These are phyloP conservation scores for Drosophila mimetica DNA, from an alignment of 2,888 invertebrate genomes.

Conservation along the genomic window DNA sequence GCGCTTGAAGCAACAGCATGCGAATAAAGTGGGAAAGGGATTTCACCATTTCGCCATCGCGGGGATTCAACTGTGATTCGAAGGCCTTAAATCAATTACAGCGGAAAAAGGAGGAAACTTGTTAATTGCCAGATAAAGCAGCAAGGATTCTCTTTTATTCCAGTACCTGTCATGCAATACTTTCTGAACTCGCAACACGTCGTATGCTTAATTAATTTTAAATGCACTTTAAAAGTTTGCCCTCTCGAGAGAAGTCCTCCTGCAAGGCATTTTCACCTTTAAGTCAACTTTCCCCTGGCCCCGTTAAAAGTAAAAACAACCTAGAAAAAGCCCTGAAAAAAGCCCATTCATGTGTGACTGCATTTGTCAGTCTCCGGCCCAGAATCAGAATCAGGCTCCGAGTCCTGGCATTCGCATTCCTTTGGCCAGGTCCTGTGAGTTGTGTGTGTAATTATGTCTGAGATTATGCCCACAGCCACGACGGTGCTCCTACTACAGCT, in stretches of 20 bases:
- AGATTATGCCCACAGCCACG: slow-evolving; percentile 76
- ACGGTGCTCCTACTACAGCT: slow-evolving; percentile 36
- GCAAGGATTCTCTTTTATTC: slow-evolving; percentile 4
- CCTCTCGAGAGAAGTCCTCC: slow-evolving; percentile 32
- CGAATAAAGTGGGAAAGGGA: slow-evolving; percentile 35
- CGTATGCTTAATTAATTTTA: slow-evolving; percentile 75
- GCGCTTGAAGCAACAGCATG: slow-evolving; percentile 62
- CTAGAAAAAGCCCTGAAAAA: slow-evolving; percentile 22
- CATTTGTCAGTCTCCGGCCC: slow-evolving; percentile 67
- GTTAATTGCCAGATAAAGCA: slow-evolving; percentile 59
- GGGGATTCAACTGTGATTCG: slow-evolving; percentile 71
- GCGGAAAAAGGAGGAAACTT: slow-evolving; percentile 47
- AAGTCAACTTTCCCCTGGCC: slow-evolving; percentile 56
- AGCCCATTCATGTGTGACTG: slow-evolving; percentile 66
- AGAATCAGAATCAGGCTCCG: slow-evolving; percentile 16
- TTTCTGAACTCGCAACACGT: slow-evolving; percentile 48
- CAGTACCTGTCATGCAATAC: slow-evolving; percentile 26
- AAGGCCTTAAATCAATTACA: slow-evolving; percentile 73
- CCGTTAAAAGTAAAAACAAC: slow-evolving; percentile 25
- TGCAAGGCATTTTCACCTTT: slow-evolving; percentile 50
- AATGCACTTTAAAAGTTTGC: slow-evolving; percentile 71
- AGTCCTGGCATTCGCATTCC: slow-evolving; percentile 29
- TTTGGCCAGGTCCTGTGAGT: slow-evolving; percentile 24
- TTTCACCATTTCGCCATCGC: slow-evolving; percentile 6
- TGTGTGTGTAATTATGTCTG: slow-evolving; percentile 77